Conservation (phyloP, 1,140 invertebrate species). For the Heliothis subflexa region DNA sequence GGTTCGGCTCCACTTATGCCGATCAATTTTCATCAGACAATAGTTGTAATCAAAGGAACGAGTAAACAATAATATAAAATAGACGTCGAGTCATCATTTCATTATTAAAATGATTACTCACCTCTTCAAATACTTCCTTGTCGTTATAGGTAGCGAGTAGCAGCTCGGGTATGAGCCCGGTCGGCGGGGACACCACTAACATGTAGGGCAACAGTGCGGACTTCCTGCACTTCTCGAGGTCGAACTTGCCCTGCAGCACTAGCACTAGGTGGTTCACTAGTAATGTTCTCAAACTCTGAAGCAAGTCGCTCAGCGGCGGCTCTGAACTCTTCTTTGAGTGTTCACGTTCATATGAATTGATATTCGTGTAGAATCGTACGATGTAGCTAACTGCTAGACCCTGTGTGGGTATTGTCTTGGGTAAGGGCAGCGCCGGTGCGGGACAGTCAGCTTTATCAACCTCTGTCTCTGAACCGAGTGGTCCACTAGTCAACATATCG, state of each 20-base stretch:
- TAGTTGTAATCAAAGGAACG: too few relatives aligned
- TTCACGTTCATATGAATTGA: slow-evolving; percentile 89
- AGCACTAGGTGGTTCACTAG: slow-evolving; percentile 81
- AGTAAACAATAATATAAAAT: background rate
- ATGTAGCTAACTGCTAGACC: slow-evolving; percentile 87
- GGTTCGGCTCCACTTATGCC: too few relatives aligned
- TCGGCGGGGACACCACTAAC: slow-evolving; percentile 75
- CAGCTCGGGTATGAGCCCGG: slow-evolving; percentile 80
- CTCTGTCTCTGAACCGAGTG: slow-evolving; percentile 68
- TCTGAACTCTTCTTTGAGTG: slow-evolving; percentile 90
- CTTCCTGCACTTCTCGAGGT: slow-evolving; percentile 74
- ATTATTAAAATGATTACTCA: slow-evolving; percentile 52
- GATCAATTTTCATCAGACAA: too few relatives aligned
- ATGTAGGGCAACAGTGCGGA: slow-evolving; percentile 80
- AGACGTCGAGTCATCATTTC: background rate
- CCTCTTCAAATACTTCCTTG: slow-evolving; percentile 79
- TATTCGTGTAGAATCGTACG: slow-evolving; percentile 89
- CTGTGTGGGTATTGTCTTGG: slow-evolving; percentile 78
- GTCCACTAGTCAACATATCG: slow-evolving; percentile 71
- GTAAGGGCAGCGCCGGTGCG: slow-evolving; percentile 71
- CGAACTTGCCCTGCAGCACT: slow-evolving; percentile 76
- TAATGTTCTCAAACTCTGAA: slow-evolving; percentile 77
- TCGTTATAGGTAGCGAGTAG: slow-evolving; percentile 77
- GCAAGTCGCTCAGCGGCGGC: slow-evolving; percentile 84
- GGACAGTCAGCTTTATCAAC: slow-evolving; percentile 73